Evolutionary conservation across 2,888 invertebrate species (phyloP), one percentile per base, ranked within the genome.

Genomic region (Cactoblastis cactorum): DNA sequence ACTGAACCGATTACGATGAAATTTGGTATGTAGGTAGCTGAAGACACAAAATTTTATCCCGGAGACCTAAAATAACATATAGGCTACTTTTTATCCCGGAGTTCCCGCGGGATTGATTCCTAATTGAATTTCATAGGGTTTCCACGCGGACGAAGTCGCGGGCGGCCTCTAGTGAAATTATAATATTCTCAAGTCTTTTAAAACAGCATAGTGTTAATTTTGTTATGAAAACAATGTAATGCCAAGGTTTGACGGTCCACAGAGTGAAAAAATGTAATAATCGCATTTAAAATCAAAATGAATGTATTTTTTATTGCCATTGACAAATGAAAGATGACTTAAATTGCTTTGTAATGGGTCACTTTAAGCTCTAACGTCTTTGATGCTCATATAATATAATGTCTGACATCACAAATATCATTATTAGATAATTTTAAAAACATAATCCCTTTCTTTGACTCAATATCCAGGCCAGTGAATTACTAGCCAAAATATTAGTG

Each of bases 301-400:
- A 28, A 6, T 28, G 4, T 28, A 1, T 28, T 8, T 28, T 28
- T 28, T 9, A 28, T 28, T 9, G 9, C 28, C 28, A 8, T 28
- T 28, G 28, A 28, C 28, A 28, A 14, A 35, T 35, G 14, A 35
- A n/a, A 6, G 6, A 35, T 35, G 35, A 35, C 18, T 3, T 9
- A 24, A 24, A 24, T 9, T 14, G 1, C 12, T 12, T 41, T 41
- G 6, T 14, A 35, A 35, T 35, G 14, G 33, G 34, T 35, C 6
- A 1, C 6, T 39, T 14, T 41, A 35, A 11, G 12, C 14, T 22
- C 8, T 14, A 3, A 17, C 11, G 37, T 17, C n/a, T 41, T 41
- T 41, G 24, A 24, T 41, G 41, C 12, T 41, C 24, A n/a, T 41
- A 41, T 24, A 24, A 41, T 22, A 41, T 41, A 12, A 41, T 22